Base-by-base conservation (phyloP, 1,140 invertebrate species). In the Ceratina calcarata region DNA sequence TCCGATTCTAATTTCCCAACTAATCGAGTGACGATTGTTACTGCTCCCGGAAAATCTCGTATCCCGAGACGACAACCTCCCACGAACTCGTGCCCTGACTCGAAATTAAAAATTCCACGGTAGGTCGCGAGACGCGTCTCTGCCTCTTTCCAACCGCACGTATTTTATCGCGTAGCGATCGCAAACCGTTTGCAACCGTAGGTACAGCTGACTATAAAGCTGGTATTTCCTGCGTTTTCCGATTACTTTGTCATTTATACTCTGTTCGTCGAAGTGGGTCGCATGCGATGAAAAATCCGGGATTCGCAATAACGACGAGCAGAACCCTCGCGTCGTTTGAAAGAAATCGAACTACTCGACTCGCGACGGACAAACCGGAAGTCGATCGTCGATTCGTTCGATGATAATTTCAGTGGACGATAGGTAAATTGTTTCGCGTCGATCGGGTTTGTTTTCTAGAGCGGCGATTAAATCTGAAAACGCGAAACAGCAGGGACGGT, bases 381-480 rank as follows among this genome's bases (percentile, higher is more conserved):
- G 20, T 15, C 16, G n/a, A 15, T 58, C 37, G 24, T n/a, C 20
- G 62, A 4, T 45, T 45, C 37, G 37, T 45, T 10, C 37, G 37
- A 45, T 6, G 37, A 45, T 45, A 45, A 45, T 45, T 45, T 45
- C 37, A 6, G 37, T 6, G 37, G 37, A 45, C 37, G 37, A 45
- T 7, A 20, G 58, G 51, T 45, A 78, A 78, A 78, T 82, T 83
- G 81, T 71, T 57, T 64, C 55, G 79, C 77, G 68, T 77, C 64
- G 53, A 84, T 73, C 27, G 68, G 57, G 51, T 81, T 84, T 81
- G 68, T 77, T 84, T 45, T 45, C 37, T 37, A n/a, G 15, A 3
- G 53, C 53, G n/a, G 3, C 61, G 77, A 84, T 84, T 80, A 80
- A 83, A 83, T 81, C 66, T n/a, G 67, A 22, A 60, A 45, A 45